phyloP scores from a whole-genome alignment of 1,140 invertebrate genomes.

The Drosophila persimilis region DNA sequence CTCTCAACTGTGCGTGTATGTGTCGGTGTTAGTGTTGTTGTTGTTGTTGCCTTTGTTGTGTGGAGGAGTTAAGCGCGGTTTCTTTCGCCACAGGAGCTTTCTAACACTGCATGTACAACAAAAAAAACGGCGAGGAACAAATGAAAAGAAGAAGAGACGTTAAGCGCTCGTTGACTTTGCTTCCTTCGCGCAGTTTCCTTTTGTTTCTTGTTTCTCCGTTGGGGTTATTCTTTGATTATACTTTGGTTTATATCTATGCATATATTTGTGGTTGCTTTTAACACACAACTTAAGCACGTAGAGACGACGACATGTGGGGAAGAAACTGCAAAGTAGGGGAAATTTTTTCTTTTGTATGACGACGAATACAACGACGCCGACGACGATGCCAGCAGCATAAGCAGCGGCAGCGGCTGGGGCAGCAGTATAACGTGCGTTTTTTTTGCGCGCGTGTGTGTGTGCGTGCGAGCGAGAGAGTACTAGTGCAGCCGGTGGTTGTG shows the following conservation, averaged over 20 bases:
- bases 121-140: conserved; percentile 37
- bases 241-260: conserved; percentile 50
- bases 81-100: conserved; percentile 16
- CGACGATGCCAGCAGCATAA: conserved; percentile 14
- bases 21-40: conserved; percentile 35
- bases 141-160: conserved; percentile 27
- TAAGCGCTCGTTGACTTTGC: conserved; percentile 41
- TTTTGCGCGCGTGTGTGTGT: conserved; percentile 16
- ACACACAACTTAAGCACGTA: conserved; percentile 76
- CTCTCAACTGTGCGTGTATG: conserved; percentile 23
- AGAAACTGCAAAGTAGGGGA: conserved; percentile 74
- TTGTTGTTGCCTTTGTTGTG: conserved; percentile 22
- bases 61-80: conserved; percentile 54
- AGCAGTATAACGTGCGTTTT: conserved; percentile 48
- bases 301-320: conserved; percentile 63
- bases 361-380: too few relatives aligned
- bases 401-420: conserved; percentile 53
- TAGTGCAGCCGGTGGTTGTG: conserved; percentile 61
- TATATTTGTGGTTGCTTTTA: conserved; percentile 39
- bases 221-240: conserved; percentile 51
- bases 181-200: conserved; percentile 21
- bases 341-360: conserved; percentile 39
- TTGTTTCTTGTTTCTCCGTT: conserved; percentile 46
- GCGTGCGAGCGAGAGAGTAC: conserved; percentile 24
- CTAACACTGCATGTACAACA: conserved; percentile 13